Evolutionary conservation across 2,888 invertebrate genomes (phyloP).

Genomic region (Carpatolechia fugitivella): DNA sequence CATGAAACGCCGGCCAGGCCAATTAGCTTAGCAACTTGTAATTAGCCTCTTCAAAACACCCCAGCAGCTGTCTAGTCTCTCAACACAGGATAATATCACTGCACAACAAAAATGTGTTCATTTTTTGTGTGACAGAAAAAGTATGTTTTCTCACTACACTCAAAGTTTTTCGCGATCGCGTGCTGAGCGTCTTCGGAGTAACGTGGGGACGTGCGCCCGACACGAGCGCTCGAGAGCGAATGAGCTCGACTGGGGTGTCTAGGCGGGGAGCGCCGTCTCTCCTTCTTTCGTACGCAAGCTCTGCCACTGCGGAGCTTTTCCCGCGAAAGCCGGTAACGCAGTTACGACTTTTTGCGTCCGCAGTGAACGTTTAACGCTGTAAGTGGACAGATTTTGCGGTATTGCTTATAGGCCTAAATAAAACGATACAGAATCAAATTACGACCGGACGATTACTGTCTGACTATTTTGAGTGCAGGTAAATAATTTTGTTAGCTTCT

Average conservation of each 20-base stretch:
- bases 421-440: conserved; percentile 54
- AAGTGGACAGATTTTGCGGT: conserved; percentile 76
- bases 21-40: conserved; percentile 73
- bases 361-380: conserved; percentile 60
- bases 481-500: background rate
- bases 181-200: conserved; percentile 25
- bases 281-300: conserved; percentile 66
- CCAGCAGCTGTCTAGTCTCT: conserved; percentile 53
- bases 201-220: conserved; percentile 47
- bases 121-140: conserved; percentile 34
- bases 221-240: conserved; percentile 59
- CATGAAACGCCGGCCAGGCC: conserved; percentile 76
- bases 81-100: conserved; percentile 40
- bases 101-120: conserved; percentile 57
- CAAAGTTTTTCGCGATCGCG: conserved; percentile 75
- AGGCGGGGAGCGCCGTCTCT: conserved; percentile 66
- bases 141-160: conserved; percentile 51
- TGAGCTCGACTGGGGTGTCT: conserved; percentile 46
- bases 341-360: conserved; percentile 47
- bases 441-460: conserved; percentile 27
- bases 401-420: conserved; percentile 75
- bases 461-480: conserved; percentile 14
- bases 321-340: conserved; percentile 37
- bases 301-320: conserved; percentile 63
- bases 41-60: conserved; percentile 70